These are phyloP conservation scores for Phyto melanocephala DNA, from an alignment of 2,888 invertebrate genomes.

Conservation along the genomic window DNA sequence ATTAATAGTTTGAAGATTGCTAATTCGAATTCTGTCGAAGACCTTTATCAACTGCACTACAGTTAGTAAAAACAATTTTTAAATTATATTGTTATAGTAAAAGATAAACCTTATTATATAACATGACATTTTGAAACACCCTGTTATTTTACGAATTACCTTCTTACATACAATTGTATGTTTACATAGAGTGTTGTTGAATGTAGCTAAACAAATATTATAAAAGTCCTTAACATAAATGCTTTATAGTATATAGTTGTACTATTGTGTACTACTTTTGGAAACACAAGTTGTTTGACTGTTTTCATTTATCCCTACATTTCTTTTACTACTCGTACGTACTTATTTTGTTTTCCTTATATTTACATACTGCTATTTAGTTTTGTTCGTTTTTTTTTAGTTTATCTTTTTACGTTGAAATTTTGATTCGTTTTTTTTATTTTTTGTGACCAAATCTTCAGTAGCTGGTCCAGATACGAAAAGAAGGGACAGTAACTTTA, in stretches of 20 bases:
- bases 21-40: no score
- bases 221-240: constrained; percentile 47
- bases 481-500: not conserved
- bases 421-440: not conserved
- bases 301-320: not conserved
- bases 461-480: not conserved
- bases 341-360: not conserved
- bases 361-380: constrained; percentile 33
- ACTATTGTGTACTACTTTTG: not conserved
- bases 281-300: not conserved
- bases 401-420: constrained; percentile 38
- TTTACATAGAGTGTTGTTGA: not conserved
- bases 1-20: no score
- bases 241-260: constrained; percentile 19
- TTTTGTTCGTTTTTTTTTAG: constrained; percentile 19
- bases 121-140: not conserved
- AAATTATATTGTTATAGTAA: no score
- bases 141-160: not conserved
- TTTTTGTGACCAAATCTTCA: not conserved
- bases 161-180: not conserved
- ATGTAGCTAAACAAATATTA: constrained; percentile 41
- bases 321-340: not conserved
- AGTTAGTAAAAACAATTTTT: no score
- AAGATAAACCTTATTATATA: no score
- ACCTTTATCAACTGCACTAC: no score